Evolutionary conservation across 1,140 invertebrate species (phyloP).

Genomic region (Drosophila tani): DNA sequence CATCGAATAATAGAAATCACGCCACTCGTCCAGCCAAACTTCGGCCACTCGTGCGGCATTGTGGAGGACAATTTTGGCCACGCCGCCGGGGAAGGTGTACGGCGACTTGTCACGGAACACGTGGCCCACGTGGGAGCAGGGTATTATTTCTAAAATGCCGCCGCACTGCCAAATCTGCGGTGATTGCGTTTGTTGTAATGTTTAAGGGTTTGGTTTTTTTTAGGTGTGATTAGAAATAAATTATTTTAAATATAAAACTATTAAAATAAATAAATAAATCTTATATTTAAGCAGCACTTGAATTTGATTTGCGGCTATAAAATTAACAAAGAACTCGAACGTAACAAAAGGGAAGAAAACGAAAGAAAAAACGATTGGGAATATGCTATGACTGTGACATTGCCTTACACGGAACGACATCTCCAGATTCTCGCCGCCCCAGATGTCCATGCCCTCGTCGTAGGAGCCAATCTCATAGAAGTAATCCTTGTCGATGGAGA

Average conservation of each 20-base stretch:
- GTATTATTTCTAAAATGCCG: constrained; percentile 97
- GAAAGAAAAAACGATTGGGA: constrained; percentile 10
- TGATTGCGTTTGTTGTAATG: constrained; percentile 58
- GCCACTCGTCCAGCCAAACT: constrained; percentile 99
- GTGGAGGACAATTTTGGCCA: constrained; percentile 97
- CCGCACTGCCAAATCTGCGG: constrained; percentile 98
- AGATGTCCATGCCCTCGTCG: constrained; percentile 99
- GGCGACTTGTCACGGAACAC: constrained; percentile 99
- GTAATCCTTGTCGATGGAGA: constrained; percentile 98
- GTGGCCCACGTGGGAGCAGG: constrained; percentile 98
- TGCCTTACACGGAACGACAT: constrained; percentile 98
- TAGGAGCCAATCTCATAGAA: constrained; percentile 99
- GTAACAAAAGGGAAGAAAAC: constrained; percentile 48
- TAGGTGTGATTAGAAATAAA: constrained; percentile 46
- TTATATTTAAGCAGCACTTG: constrained; percentile 28
- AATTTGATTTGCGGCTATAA: constrained; percentile 61
- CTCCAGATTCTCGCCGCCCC: constrained; percentile 99
- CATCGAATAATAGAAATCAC: constrained; percentile 99
- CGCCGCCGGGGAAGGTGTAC: constrained; percentile 99
- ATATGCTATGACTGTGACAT: constrained; percentile 35
- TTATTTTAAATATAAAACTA: constrained; percentile 30
- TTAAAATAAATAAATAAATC: constrained; percentile 40
- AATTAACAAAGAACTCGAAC: constrained; percentile 39
- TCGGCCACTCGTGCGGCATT: constrained; percentile 98
- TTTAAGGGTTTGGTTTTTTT: constrained; percentile 47